Percentiles rank a stretch among this genome's conserved stretches.
phyloP scores from a whole-genome alignment of 2,797 vertebrate genomes.

The Phrynocephalus guinanensis region DNA sequence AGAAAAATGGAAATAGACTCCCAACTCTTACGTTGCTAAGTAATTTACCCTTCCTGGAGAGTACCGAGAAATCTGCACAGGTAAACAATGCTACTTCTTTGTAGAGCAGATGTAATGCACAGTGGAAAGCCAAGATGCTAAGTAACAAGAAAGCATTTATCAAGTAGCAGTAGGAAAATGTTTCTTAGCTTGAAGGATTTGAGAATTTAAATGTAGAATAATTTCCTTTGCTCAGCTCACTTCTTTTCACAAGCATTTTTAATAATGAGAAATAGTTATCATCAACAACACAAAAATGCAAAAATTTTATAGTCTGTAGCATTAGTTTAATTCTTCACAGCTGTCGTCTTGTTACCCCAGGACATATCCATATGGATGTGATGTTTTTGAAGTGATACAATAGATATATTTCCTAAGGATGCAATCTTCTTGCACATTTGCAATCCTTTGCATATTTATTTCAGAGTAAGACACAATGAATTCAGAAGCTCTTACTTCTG shows the following conservation, averaged over 20 bases:
- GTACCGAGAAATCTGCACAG: neutral
- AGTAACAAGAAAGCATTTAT: conserved; percentile 36
- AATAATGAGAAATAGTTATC: neutral
- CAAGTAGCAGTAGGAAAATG: conserved; percentile 35
- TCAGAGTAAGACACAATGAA: neutral
- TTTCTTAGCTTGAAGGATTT: conserved; percentile 20
- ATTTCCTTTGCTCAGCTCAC: neutral
- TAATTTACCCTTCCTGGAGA: conserved; percentile 1
- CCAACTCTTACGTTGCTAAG: neutral
- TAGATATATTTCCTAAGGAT: neutral
- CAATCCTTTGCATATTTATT: neutral
- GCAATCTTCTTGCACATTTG: no score
- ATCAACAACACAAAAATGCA: neutral
- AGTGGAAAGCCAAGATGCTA: neutral
- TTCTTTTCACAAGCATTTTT: conserved; percentile 3
- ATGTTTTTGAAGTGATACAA: neutral
- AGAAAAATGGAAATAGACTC: conserved; percentile 15
- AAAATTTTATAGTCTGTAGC: neutral
- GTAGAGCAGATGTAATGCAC: fast-evolving
- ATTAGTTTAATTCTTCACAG: neutral
- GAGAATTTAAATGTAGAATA: neutral
- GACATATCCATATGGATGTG: neutral
- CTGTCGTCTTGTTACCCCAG: neutral
- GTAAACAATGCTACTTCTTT: neutral
- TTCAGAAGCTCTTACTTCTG: neutral